Base-by-base conservation (phyloP, 2,113 vertebrate genomes). In the Passer montanus region DNA sequence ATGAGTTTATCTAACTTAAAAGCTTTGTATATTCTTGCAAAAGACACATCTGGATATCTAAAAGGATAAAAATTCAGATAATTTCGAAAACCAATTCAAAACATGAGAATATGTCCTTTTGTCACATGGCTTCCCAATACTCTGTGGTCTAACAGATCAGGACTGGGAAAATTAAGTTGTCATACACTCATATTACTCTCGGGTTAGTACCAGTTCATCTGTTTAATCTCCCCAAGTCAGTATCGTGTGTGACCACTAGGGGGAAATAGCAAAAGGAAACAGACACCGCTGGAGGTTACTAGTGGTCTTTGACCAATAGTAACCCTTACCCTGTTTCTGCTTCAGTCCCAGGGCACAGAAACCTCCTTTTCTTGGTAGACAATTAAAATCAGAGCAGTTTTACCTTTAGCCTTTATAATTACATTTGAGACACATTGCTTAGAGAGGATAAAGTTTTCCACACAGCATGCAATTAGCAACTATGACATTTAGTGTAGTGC, bases 261-360 rank as follows among this genome's bases (percentile, higher is more conserved):
- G 97, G 97, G 98, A 53, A 92, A 82, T 1, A 87, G 53, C 7
- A 70, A 74, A 91, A 73, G 24, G 50, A 68, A 93, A 87, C 72
- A 44, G 39, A 35, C 79, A 68, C 7, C 9, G 27, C 69, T 14
- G 46, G 85, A 95, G 98, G 98, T 98, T 98, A 98, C 96, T 98
- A 58, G 19, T 90, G 98, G 98, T 98, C 97, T 62, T 39, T 28
- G 94, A 77, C 96, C 98, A 97, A 86, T 5, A 97, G 95, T 97
- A 98, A 98, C 98, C 97, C 94, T 89, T 46, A 84, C 16, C 73
- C 84, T 84, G 66, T 58, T 91, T 93, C 79, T 41, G 56, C 84
- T n/a, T 43, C 74, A 70, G 49, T 30, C 80, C 30, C 79, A 27
- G 16, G 2, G 47, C 89, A 30, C 0, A 59, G 66, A 95, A 94